A percentile compares a stretch with the other conserved stretches of the same genome.
These are phyloP conservation scores for Platichthys flesus DNA, from an alignment of 2,113 vertebrate species.

Conservation along the genomic window DNA sequence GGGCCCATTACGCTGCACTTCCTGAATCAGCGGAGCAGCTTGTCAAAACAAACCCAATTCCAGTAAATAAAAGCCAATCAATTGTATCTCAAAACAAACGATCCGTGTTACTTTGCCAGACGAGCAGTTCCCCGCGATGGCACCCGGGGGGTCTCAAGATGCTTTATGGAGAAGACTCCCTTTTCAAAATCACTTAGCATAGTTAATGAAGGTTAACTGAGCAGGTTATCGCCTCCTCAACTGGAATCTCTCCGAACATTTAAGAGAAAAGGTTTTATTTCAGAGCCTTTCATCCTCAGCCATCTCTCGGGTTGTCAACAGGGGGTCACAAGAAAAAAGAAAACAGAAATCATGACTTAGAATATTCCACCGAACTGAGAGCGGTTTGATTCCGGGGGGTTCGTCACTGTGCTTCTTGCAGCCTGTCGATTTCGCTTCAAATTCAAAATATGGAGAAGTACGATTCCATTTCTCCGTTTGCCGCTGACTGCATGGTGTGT, in stretches of 20 bases:
- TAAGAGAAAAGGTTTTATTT: constrained; percentile 27
- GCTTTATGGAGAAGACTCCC: constrained; percentile 28
- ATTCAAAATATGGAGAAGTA: constrained; percentile 26
- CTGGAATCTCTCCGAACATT: constrained; percentile 18
- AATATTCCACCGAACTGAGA: constrained; percentile 12
- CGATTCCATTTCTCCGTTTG: constrained; percentile 54
- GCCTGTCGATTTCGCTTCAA: constrained; percentile 35
- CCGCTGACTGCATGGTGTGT: constrained; percentile 48
- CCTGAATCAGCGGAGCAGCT: constrained; percentile 39
- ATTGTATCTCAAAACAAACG: constrained; percentile 59
- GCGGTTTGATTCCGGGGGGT: background rate
- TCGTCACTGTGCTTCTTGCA: constrained; percentile 18
- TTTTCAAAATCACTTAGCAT: constrained; percentile 39
- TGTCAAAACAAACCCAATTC: constrained; percentile 48
- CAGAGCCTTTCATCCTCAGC: constrained; percentile 36
- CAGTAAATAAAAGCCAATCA: constrained; percentile 59
- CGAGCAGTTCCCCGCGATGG: constrained; percentile 43
- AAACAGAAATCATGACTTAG: background rate
- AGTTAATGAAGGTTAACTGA: constrained; percentile 50
- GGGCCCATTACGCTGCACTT: constrained; percentile 27
- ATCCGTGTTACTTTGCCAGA: constrained; percentile 41
- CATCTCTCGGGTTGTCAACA: constrained; percentile 31
- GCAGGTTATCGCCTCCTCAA: constrained; percentile 31
- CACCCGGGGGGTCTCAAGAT: constrained; percentile 23
- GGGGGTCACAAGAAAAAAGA: constrained; percentile 12